These are phyloP conservation scores for Euura saliciscinereae DNA, from an alignment of 1,140 invertebrate genomes.

Conservation along the genomic window DNA sequence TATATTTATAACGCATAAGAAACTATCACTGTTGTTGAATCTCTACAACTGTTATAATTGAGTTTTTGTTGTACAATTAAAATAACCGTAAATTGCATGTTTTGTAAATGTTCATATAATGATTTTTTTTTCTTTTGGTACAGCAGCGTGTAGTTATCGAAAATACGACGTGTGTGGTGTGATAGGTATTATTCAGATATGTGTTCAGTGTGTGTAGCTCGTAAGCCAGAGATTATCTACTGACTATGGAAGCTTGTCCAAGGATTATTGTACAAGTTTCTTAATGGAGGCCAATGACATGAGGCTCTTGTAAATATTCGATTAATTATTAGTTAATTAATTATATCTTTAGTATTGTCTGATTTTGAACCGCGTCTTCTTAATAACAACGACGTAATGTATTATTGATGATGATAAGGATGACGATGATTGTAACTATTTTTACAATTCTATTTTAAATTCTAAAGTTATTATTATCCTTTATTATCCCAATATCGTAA, in stretches of 20 bases:
- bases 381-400: background rate
- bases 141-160: background rate
- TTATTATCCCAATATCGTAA: background rate
- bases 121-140: too few species aligned
- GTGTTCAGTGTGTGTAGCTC: background rate
- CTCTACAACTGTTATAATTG: too few species aligned
- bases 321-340: background rate
- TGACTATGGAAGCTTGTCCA: background rate
- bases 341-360: slow-evolving; percentile 17
- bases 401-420: background rate
- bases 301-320: too few species aligned
- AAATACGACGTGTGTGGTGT: too few species aligned
- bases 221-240: background rate
- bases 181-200: too few species aligned
- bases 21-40: background rate
- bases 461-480: background rate
- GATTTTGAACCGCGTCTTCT: slow-evolving; percentile 1
- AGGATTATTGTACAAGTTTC: background rate
- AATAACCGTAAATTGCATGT: too few species aligned
- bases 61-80: too few species aligned
- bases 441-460: background rate
- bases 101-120: too few species aligned
- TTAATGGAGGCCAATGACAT: background rate
- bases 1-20: background rate
- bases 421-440: background rate